phyloP scores from a whole-genome alignment of 2,797 vertebrate species.

The Phoeniculus purpureus region DNA sequence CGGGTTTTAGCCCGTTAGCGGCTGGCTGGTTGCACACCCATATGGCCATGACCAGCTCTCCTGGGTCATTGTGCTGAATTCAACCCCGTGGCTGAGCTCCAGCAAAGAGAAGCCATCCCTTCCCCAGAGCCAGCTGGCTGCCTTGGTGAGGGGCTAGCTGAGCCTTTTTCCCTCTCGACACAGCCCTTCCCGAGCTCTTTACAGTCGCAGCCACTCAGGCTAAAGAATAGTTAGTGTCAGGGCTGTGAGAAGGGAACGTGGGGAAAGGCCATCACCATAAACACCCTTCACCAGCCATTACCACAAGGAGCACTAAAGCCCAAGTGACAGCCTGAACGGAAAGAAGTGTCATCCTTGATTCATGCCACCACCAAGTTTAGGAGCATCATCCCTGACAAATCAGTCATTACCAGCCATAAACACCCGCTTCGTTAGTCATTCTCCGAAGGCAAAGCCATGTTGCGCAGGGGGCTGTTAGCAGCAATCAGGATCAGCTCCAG shows the following conservation, averaged over 20 bases:
- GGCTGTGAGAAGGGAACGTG: background rate
- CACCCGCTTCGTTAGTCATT: slow-evolving; percentile 4
- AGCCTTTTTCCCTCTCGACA: background rate
- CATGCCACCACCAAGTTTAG: slow-evolving; percentile 43
- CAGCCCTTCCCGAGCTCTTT: background rate
- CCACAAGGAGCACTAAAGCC: slow-evolving; percentile 35
- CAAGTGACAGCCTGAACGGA: slow-evolving; percentile 47
- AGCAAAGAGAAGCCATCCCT: background rate
- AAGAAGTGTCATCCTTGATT: slow-evolving; percentile 67
- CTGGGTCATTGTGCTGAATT: background rate
- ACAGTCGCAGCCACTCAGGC: slow-evolving; percentile 6
- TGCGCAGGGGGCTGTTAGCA: background rate
- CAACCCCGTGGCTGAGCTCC: background rate
- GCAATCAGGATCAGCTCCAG: background rate
- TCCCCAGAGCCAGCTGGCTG: background rate
- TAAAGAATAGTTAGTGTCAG: slow-evolving; percentile 51
- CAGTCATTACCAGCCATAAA: slow-evolving; percentile 61
- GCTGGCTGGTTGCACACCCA: background rate
- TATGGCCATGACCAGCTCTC: background rate
- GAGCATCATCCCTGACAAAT: slow-evolving; percentile 57
- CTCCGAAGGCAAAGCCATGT: slow-evolving; percentile 33
- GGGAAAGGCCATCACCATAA: slow-evolving; percentile 14
- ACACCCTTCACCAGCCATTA: slow-evolving; percentile 49
- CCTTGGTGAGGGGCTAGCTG: background rate
- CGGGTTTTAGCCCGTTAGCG: background rate